Evolutionary conservation across 2,113 vertebrate species (phyloP).

Genomic region (Sceloporus tristichus): DNA sequence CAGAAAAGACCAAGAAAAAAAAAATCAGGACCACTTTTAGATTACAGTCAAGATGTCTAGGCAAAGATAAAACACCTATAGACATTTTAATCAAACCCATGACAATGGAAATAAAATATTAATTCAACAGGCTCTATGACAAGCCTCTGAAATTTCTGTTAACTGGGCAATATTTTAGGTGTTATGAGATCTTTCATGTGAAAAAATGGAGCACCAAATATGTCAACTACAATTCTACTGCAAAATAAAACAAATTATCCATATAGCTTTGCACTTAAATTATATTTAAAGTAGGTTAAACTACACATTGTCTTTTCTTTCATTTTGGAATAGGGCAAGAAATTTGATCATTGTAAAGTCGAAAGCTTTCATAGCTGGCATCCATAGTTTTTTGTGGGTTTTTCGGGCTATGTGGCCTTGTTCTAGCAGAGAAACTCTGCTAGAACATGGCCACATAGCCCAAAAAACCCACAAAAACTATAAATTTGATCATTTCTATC

Average conservation of each 20-base stretch:
- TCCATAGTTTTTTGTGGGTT: too few species aligned
- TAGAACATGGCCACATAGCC: too few species aligned
- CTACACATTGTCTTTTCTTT: not conserved
- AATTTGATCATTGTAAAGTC: not conserved
- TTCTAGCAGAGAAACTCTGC: too few species aligned
- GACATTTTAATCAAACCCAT: constrained; percentile 14
- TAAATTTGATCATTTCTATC: not conserved
- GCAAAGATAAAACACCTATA: constrained; percentile 12
- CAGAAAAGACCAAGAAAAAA: not conserved
- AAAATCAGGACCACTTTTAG: constrained; percentile 5
- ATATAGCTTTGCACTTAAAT: not conserved
- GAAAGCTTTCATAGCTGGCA: too few species aligned
- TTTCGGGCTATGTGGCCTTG: too few species aligned
- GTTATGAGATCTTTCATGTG: not conserved
- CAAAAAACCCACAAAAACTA: too few species aligned
- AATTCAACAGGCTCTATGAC: not conserved
- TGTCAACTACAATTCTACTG: not conserved
- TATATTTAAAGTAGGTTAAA: not conserved
- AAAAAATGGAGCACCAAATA: not conserved
- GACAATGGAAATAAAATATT: not conserved
- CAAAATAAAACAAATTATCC: not conserved
- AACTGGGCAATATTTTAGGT: not conserved
- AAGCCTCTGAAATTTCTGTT: not conserved
- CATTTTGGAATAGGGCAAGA: not conserved
- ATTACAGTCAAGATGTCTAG: constrained; percentile 21